Evolutionary conservation across 2,113 vertebrate species (phyloP).

Genomic region (Lampris megalopsis): DNA sequence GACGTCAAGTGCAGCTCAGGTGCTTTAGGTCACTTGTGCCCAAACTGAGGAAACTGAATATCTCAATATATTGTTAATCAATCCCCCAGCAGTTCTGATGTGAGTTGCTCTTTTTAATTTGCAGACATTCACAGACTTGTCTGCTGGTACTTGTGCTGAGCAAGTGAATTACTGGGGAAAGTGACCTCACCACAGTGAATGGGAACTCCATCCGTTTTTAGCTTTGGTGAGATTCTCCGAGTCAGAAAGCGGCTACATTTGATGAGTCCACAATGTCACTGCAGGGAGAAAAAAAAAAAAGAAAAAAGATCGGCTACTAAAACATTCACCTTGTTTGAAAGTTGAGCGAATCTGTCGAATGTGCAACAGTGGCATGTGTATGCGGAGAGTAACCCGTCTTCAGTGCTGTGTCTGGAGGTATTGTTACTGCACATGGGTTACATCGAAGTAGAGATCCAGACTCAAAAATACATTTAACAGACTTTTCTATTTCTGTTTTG

Average conservation of each 20-base stretch:
- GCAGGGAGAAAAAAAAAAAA: neutral
- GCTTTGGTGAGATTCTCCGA: neutral
- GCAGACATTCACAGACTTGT: neutral
- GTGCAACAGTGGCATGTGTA: neutral
- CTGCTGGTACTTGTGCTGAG: too few relatives aligned
- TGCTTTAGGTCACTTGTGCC: neutral
- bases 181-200: neutral
- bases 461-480: too few relatives aligned
- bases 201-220: neutral
- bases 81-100: neutral
- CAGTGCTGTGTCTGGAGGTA: too few relatives aligned
- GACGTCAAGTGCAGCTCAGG: neutral
- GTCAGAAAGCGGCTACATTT: neutral
- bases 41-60: neutral
- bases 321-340: neutral
- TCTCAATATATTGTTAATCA: neutral
- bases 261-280: neutral
- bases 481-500: too few relatives aligned
- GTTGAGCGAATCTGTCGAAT: neutral
- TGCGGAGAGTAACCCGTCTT: neutral
- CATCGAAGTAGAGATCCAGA: too few relatives aligned
- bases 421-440: neutral
- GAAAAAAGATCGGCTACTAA: neutral
- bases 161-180: neutral
- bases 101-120: constrained; percentile 23